phyloP scores from a whole-genome alignment of 2,113 vertebrate genomes.

The Sporophila hypoxantha region DNA sequence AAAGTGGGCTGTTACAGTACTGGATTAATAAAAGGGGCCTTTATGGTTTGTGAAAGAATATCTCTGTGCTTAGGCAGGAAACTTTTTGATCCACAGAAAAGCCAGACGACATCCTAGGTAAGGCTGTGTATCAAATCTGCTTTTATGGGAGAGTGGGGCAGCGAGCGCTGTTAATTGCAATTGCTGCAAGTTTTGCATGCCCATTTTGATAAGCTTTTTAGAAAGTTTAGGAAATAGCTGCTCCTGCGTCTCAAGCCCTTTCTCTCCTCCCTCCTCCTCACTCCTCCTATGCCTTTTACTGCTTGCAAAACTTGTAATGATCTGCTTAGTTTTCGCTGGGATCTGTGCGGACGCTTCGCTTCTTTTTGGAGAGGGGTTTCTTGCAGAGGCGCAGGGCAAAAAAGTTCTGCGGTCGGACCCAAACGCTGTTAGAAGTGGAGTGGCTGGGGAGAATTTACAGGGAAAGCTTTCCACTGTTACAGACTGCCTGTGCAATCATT shows the following conservation, averaged over 20 bases:
- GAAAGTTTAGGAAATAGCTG: constrained; percentile 59
- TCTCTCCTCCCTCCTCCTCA: constrained; percentile 39
- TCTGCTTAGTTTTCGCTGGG: constrained; percentile 1
- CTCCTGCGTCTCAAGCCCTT: constrained; percentile 15
- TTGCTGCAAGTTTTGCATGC: constrained; percentile 48
- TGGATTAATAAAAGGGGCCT: constrained; percentile 75
- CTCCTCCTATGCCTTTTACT: constrained; percentile 56
- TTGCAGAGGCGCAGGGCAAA: background rate
- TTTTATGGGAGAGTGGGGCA: constrained; percentile 48
- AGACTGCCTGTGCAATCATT: constrained; percentile 65
- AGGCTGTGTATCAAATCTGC: constrained; percentile 65
- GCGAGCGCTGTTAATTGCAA: constrained; percentile 23
- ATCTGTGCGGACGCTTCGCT: background rate
- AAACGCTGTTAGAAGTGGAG: constrained; percentile 49
- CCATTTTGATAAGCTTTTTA: constrained; percentile 40
- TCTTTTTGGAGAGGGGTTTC: constrained; percentile 12
- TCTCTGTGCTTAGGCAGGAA: constrained; percentile 77
- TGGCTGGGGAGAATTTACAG: constrained; percentile 55
- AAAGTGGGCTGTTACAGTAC: constrained; percentile 65
- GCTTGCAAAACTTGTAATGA: constrained; percentile 20
- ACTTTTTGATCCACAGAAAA: constrained; percentile 77
- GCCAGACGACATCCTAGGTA: constrained; percentile 78
- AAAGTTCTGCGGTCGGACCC: constrained; percentile 60
- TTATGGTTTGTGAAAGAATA: constrained; percentile 76
- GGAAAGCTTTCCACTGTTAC: constrained; percentile 66